Evolutionary conservation across 2,888 invertebrate species (phyloP).

Genomic region (Eurois occulta): DNA sequence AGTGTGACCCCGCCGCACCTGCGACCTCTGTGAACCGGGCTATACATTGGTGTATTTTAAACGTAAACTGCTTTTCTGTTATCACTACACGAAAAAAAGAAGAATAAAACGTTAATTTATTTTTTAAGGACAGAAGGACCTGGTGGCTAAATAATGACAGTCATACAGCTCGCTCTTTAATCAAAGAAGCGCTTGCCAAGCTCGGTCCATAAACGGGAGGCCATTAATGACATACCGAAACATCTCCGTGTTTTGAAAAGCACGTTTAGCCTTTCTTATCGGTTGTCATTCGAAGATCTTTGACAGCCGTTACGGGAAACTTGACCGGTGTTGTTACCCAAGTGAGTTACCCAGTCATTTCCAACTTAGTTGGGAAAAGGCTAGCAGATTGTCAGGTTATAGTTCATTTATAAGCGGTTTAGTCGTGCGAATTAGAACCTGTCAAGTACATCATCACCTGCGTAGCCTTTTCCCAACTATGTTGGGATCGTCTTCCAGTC

Average conservation of each 20-base stretch:
- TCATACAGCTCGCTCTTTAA: background rate
- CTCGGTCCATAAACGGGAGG: background rate
- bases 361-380: too few relatives aligned
- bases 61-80: background rate
- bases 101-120: too few relatives aligned
- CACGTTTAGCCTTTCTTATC: background rate
- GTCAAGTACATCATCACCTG: too few relatives aligned
- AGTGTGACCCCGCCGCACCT: conserved; percentile 61
- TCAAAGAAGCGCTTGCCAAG: background rate
- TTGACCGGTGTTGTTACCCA: too few relatives aligned
- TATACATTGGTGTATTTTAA: conserved; percentile 34
- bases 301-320: background rate
- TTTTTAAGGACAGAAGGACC: background rate
- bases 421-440: too few relatives aligned
- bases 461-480: too few relatives aligned
- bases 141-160: background rate
- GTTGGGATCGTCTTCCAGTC: too few relatives aligned
- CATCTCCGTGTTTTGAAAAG: background rate
- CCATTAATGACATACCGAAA: background rate
- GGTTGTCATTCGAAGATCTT: background rate
- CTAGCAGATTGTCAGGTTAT: too few relatives aligned
- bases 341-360: background rate
- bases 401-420: too few relatives aligned
- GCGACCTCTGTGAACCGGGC: conserved; percentile 38
- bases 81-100: background rate